Evolutionary conservation across 2,797 vertebrate species (phyloP), one percentile per base, ranked within the genome.

Genomic region (Brotula barbata): DNA sequence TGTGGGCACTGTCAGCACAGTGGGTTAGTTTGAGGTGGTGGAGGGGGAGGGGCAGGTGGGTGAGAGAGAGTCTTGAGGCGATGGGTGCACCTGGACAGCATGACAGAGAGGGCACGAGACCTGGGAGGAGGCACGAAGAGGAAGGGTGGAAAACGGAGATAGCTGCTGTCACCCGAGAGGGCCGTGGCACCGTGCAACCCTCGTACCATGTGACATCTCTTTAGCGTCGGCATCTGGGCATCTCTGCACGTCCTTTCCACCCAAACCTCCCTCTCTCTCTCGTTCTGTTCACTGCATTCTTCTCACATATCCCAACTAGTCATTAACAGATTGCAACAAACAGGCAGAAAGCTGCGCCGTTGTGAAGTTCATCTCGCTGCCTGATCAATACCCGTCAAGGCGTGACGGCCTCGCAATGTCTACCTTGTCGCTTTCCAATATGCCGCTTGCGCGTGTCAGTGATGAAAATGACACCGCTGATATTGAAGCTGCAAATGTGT

Each of bases 381-480:
- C 12, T 41, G 34, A 84, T 86, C 78, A 81, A 85, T 85, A 81
- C 64, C 37, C 71, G 71, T 71, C 74, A 60, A 33, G 10, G 31
- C 2, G 33, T 54, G 60, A 80, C 68, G 53, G 64, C 43, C 44
- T 64, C 16, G 33, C 74, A 68, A 78, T 58, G 58, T 76, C 53
- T 58, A 55, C 54, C 53, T 71, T 64, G 62, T 63, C 69, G 62
- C 66, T 75, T 68, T 67, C 59, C 61, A 65, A 64, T 73, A 47
- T 37, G 54, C 13, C 12, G 50, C 16, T 0, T 21, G 14, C 11
- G 53, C 31, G 61, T 36, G 23, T 13, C 54, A 52, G 46, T 3
- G 43, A 49, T 20, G 36, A 64, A 56, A 65, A 56, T 41, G 50
- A 57, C 67, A 50, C 50, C 16, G 47, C 56, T 49, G 64, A 49